Conservation (phyloP, 2,113 vertebrate genomes). For the Galemys pyrenaicus region DNA sequence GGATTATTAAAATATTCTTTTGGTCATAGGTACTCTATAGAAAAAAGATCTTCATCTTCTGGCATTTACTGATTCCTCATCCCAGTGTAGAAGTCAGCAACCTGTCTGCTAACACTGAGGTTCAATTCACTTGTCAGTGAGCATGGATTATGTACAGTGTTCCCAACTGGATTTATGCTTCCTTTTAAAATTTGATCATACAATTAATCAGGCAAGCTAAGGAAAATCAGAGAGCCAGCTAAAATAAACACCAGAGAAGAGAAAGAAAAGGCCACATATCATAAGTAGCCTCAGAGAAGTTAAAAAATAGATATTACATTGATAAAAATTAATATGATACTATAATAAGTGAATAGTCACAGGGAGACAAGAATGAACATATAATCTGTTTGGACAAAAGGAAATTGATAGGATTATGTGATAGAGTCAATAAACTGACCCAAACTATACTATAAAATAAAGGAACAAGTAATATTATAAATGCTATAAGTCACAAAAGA, state of each 20-base stretch:
- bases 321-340: neutral
- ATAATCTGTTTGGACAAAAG: neutral
- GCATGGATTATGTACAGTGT: neutral
- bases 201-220: neutral
- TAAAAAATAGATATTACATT: neutral
- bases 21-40: neutral
- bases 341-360: neutral
- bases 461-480: neutral
- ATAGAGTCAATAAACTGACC: neutral
- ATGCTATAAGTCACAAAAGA: neutral
- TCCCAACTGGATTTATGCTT: neutral
- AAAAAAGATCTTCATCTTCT: neutral
- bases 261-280: neutral
- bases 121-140: neutral
- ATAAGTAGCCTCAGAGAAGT: neutral
- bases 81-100: neutral
- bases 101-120: neutral
- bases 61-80: neutral
- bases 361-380: neutral
- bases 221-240: slow-evolving; percentile 6
- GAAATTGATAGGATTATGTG: neutral
- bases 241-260: neutral
- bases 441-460: neutral
- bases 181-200: neutral
- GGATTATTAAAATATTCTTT: neutral